Evolutionary conservation across 2,113 vertebrate species (phyloP).

Genomic region (Clarias batrachus): DNA sequence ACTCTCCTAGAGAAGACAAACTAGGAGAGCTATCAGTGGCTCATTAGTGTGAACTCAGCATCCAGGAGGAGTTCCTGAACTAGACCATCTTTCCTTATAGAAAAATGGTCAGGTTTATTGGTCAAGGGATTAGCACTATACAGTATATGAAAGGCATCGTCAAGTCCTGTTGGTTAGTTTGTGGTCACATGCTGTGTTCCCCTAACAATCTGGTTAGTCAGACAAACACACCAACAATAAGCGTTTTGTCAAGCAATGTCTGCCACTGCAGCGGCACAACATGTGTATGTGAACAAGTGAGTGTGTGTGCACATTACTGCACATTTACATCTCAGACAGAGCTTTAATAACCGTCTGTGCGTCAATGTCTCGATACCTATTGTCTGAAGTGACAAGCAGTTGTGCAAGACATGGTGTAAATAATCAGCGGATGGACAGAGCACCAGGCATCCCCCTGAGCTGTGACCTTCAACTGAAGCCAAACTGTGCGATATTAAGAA

Average conservation of each 20-base stretch:
- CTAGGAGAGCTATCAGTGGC: neutral
- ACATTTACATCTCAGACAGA: neutral
- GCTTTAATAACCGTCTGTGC: neutral
- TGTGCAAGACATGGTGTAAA: neutral
- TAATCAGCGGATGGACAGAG: neutral
- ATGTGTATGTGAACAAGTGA: neutral
- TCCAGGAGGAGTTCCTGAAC: neutral
- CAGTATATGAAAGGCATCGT: neutral
- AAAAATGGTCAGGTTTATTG: neutral
- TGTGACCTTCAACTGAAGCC: conserved; percentile 18
- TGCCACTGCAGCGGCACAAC: neutral
- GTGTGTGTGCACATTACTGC: neutral
- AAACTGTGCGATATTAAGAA: neutral
- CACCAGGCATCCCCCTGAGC: neutral
- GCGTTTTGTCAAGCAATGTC: conserved; percentile 22
- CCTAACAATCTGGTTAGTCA: conserved; percentile 3
- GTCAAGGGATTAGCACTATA: neutral
- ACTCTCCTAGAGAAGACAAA: neutral
- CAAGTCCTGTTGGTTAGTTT: neutral
- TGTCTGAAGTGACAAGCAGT: neutral
- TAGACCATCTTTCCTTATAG: neutral
- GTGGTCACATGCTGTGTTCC: neutral
- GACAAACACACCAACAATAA: conserved; percentile 24
- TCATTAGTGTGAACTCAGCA: neutral
- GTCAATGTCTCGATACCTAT: neutral